Base-by-base conservation (phyloP, 2,888 invertebrate species). In the Nezara viridula region DNA sequence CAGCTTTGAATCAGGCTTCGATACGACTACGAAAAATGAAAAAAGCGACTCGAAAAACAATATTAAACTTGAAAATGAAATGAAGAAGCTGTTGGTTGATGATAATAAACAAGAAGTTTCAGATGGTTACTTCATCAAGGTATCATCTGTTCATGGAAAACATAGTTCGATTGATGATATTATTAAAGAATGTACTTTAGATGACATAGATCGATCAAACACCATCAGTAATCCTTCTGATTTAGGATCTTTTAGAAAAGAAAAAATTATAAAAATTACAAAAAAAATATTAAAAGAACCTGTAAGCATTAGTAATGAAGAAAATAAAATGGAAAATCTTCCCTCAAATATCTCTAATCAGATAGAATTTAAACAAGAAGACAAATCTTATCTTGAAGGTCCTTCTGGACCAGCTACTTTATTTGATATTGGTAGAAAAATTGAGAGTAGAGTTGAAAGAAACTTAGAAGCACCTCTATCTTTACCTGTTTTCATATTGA, bases 11-110 rank as follows among this genome's bases (percentile, higher is more conserved):
- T 21, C 88, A 47, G 44, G 40, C 44, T 40, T 55, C 88, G 88
- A 88, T 9, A 47, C 88, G 88, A 88, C 55, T 16, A 73, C 88
- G 88, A 88, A 88, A 81, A 88, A 24, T 66, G 88, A 73, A 88
- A 88, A 44, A 81, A 81, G 40, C 44, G 40, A 81, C 2, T 81
- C 81, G 81, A 81, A 47, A 81, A 81, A 81, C 19, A 44, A 81
- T n/a, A 47, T n/a, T 81, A 81, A 44, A 81, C 7, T 81, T 19
- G 81, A 81, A 81, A 24, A 73, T 9, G 21, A 81, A 81, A 81
- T n/a, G n/a, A 81, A 73, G 37, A 73, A 81, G n/a, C n/a, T n/a
- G n/a, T n/a, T 21, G 5, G n/a, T 40, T 44, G 24, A 81, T 81
- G 21, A 77, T 77, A 27, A 40, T 21, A 37, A 44, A 24, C 44